phyloP scores from a whole-genome alignment of 2,888 invertebrate genomes.

The Therioaphis trifolii region DNA sequence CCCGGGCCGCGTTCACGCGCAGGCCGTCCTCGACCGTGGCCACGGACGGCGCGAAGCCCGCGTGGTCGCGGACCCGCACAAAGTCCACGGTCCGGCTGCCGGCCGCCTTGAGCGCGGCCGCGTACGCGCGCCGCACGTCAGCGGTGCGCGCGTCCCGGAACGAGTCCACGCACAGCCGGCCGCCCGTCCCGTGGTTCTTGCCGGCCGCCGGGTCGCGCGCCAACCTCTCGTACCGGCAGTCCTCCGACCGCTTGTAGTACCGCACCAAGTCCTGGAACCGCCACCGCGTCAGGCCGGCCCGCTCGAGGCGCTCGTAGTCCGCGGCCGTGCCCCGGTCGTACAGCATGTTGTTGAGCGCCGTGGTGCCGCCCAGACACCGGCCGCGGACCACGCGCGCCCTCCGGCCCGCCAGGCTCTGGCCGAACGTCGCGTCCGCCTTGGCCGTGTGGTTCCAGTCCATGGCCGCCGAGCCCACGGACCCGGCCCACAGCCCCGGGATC shows the following conservation, averaged over 20 bases:
- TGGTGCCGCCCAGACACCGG: slow-evolving; percentile 67
- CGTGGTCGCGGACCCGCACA: slow-evolving; percentile 66
- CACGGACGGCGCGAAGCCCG: slow-evolving; percentile 65
- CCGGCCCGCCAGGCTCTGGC: slow-evolving; percentile 67
- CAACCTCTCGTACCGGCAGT: slow-evolving; percentile 67
- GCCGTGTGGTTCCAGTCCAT: slow-evolving; percentile 72
- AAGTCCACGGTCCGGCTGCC: slow-evolving; percentile 69
- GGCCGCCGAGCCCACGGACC: slow-evolving; percentile 67
- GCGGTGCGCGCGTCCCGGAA: slow-evolving; percentile 36
- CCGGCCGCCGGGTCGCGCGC: slow-evolving; percentile 69
- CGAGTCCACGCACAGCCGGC: slow-evolving; percentile 67
- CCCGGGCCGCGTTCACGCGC: slow-evolving; percentile 70
- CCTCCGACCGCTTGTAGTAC: slow-evolving; percentile 70
- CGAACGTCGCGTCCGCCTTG: slow-evolving; percentile 69
- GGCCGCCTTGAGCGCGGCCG: slow-evolving; percentile 66
- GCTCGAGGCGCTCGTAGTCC: slow-evolving; percentile 79
- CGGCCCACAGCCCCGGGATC: slow-evolving; percentile 69
- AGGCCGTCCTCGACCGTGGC: slow-evolving; percentile 66
- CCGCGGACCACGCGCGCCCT: slow-evolving; percentile 70
- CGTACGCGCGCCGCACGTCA: neutral
- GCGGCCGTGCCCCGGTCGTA: slow-evolving; percentile 74
- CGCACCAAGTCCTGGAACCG: slow-evolving; percentile 68
- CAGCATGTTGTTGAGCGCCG: slow-evolving; percentile 70
- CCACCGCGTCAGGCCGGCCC: slow-evolving; percentile 73
- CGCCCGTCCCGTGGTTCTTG: slow-evolving; percentile 68